Conservation (phyloP, 1,140 invertebrate species). For the Bathynomus jamesi region DNA sequence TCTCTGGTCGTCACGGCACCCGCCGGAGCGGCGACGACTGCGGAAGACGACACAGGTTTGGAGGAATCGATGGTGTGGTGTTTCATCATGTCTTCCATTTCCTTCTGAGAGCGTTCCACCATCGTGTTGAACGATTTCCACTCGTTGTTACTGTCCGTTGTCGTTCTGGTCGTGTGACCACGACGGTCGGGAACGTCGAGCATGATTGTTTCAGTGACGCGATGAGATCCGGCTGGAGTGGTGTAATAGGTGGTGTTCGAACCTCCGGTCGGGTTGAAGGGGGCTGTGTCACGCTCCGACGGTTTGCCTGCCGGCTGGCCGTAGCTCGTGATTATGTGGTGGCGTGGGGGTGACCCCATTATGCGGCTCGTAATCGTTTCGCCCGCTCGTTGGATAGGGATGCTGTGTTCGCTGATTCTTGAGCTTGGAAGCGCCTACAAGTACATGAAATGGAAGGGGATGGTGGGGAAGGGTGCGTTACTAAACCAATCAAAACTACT, state of each 20-base stretch:
- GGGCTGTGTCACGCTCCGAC: not conserved
- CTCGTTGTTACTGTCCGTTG: conserved; percentile 5
- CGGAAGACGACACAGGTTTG: conserved; percentile 3
- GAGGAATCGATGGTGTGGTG: conserved; percentile 19
- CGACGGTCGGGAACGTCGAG: conserved; percentile 4
- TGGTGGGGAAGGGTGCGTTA: not conserved
- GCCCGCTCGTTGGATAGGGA: not conserved
- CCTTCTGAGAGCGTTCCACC: conserved; percentile 33
- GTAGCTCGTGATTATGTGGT: not conserved
- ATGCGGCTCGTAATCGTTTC: not conserved
- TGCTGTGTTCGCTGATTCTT: not conserved
- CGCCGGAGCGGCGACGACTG: conserved; percentile 18
- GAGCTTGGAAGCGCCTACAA: not conserved
- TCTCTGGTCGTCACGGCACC: conserved; percentile 18
- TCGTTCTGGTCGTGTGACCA: not conserved
- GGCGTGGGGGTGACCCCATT: not conserved
- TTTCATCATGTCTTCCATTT: conserved; percentile 37
- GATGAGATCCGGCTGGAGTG: not conserved
- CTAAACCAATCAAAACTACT: not conserved
- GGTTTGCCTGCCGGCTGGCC: not conserved
- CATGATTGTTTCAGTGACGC: conserved; percentile 7
- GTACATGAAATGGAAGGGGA: not conserved
- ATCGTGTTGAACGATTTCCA: conserved; percentile 35
- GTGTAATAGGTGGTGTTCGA: not conserved
- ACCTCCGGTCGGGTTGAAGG: not conserved